phyloP scores from a whole-genome alignment of 2,797 vertebrate species.

The Peromyscus attwateri region DNA sequence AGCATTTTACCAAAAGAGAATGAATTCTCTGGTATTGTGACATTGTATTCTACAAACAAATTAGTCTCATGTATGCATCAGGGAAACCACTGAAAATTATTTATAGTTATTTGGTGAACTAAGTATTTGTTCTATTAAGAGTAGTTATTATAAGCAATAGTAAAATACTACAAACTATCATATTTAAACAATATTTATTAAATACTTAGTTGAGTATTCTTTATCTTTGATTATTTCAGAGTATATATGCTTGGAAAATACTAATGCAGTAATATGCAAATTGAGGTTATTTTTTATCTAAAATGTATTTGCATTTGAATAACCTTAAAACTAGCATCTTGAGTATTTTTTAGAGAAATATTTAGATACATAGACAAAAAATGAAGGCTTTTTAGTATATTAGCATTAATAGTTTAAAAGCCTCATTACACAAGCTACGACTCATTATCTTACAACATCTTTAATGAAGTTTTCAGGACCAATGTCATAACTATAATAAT shows the following conservation, averaged over 20 bases:
- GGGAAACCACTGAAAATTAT: not conserved
- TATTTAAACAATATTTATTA: not conserved
- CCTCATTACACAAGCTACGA: not conserved
- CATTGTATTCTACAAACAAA: not conserved
- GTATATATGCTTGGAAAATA: not conserved
- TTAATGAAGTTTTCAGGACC: not conserved
- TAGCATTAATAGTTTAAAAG: conserved; percentile 8
- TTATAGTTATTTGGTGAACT: not conserved
- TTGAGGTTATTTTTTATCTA: not conserved
- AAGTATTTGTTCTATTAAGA: not conserved
- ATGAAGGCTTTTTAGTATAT: not conserved
- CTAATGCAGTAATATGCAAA: not conserved
- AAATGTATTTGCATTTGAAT: not conserved
- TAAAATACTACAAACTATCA: not conserved
- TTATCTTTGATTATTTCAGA: not conserved
- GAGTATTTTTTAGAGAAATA: not conserved
- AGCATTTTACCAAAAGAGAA: not conserved
- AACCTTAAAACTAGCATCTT: not conserved
- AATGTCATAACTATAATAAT: not conserved
- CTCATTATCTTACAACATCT: not conserved
- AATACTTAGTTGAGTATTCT: not conserved
- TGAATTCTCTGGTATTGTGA: not conserved
- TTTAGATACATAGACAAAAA: not conserved
- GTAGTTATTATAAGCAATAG: not conserved
- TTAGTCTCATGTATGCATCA: not conserved